A percentile compares a stretch with the other conserved stretches of the same genome.
These are phyloP conservation scores for Drosophila kanapiae DNA, from an alignment of 1,140 invertebrate genomes.

Conservation along the genomic window DNA sequence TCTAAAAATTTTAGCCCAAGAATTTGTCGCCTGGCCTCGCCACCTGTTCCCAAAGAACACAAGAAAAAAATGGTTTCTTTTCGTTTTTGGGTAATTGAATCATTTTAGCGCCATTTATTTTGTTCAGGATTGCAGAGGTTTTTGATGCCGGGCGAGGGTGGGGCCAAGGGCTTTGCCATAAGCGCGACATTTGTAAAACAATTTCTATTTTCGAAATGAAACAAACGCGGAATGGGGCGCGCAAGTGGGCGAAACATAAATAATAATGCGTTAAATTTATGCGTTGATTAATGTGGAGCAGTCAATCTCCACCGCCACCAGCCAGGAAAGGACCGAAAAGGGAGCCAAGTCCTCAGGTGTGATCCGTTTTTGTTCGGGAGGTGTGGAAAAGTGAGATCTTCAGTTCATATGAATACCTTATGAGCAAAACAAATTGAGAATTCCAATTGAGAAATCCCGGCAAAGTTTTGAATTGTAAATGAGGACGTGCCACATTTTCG, in stretches of 20 bases:
- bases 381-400: constrained; percentile 10
- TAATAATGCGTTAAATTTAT: constrained; percentile 84
- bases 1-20: constrained; percentile 67
- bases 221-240: constrained; percentile 27
- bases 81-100: constrained; percentile 73
- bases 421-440: too few species aligned
- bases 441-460: neutral
- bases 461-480: constrained; percentile 17
- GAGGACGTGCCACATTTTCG: neutral
- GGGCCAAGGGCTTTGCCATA: constrained; percentile 3
- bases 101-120: constrained; percentile 84
- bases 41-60: constrained; percentile 64
- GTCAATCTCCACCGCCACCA: constrained; percentile 64
- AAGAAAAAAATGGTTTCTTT: constrained; percentile 23
- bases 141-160: neutral
- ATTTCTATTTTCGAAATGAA: constrained; percentile 80
- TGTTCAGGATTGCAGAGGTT: constrained; percentile 47
- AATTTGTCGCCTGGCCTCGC: constrained; percentile 70
- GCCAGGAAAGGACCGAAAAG: too few species aligned
- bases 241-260: constrained; percentile 62
- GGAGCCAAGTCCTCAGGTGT: constrained; percentile 59
- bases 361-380: neutral
- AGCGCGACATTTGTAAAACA: constrained; percentile 81
- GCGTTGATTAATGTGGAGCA: constrained; percentile 78
- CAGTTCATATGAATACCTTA: constrained; percentile 76